Base-by-base conservation (phyloP, 2,113 vertebrate genomes). In the Oreotrochilus melanogaster region DNA sequence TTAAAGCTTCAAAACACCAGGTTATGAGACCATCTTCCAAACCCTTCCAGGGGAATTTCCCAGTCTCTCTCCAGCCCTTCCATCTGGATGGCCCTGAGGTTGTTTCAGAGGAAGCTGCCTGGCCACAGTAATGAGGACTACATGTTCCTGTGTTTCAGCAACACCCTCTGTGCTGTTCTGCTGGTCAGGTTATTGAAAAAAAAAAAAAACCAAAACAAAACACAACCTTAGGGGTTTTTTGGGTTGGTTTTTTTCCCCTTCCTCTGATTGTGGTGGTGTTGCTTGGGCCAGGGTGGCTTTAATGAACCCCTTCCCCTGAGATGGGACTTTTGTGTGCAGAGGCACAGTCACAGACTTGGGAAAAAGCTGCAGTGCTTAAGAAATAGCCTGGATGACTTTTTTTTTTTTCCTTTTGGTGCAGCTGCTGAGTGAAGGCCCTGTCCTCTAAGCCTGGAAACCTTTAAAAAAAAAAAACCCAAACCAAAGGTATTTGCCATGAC, bases 131-230 rank as follows among this genome's bases (percentile, higher is more conserved):
- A 18, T 0, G 11, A 76, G 75, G 88, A 18, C 28, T 54, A 2
- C 10, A 28, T 54, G 33, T 60, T 74, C 28, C 25, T 65, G 11
- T 50, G 73, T 92, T 64, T 84, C 48, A 56, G 37, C 64, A 89
- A n/a, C 39, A 47, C 53, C 23, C 66, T 67, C 35, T 86, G 89
- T 86, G 89, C 73, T 82, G 30, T 54, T 86, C 54, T 85, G 70
- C 53, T 92, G 81, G 35, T 73, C 37, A 2, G 33, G 4, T 24
- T 50, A 1, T 6, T 39, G n/a, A n/a, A n/a, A 39, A 39, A 2
- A 16, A 27, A 45, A 42, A 9, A 57, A 7, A 39, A 39, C 39
- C 11, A 57, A 7, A 39, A 39, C 39, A 39, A 39, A 39, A 11
- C 11, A 39, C 39, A 39, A 39, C 10, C 39, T 39, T 39, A 39